Evolutionary conservation across 2,888 invertebrate species (phyloP).

Genomic region (Leucophora obtusa): DNA sequence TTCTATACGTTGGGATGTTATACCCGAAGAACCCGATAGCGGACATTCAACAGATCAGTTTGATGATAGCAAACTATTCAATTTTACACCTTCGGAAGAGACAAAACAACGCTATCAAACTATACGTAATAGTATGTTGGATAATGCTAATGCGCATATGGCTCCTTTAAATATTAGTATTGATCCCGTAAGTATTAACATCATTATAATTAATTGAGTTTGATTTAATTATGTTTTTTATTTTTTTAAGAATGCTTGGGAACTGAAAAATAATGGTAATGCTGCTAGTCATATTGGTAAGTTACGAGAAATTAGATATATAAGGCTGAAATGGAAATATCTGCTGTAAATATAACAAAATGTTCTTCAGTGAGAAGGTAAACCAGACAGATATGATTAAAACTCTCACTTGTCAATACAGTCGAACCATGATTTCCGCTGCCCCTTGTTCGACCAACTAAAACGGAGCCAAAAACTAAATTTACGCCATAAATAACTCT

Average conservation of each 20-base stretch:
- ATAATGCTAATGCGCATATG: slow-evolving; percentile 72
- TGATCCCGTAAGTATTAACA: slow-evolving; percentile 81
- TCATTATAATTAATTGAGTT: slow-evolving; percentile 30
- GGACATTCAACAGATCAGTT: slow-evolving; percentile 40
- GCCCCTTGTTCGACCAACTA: too few relatives aligned
- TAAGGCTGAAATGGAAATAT: neutral
- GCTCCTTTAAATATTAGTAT: slow-evolving; percentile 83
- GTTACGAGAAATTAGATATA: slow-evolving; percentile 6
- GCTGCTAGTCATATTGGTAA: slow-evolving; percentile 48
- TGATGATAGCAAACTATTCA: slow-evolving; percentile 68
- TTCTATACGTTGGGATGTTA: slow-evolving; percentile 73
- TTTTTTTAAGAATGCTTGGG: slow-evolving; percentile 82
- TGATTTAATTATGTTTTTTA: slow-evolving; percentile 13
- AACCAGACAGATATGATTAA: too few relatives aligned
- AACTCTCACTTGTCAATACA: too few relatives aligned
- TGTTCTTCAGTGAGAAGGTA: too few relatives aligned
- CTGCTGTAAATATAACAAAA: too few relatives aligned
- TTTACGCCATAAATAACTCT: too few relatives aligned
- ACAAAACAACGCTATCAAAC: slow-evolving; percentile 72
- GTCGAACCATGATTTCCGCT: too few relatives aligned
- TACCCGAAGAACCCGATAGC: slow-evolving; percentile 71
- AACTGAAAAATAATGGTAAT: slow-evolving; percentile 74
- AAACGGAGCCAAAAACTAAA: too few relatives aligned
- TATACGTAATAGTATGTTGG: slow-evolving; percentile 75
- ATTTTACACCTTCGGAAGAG: slow-evolving; percentile 72